Conservation (phyloP, 2,797 vertebrate species). For the Potorous gilbertii region DNA sequence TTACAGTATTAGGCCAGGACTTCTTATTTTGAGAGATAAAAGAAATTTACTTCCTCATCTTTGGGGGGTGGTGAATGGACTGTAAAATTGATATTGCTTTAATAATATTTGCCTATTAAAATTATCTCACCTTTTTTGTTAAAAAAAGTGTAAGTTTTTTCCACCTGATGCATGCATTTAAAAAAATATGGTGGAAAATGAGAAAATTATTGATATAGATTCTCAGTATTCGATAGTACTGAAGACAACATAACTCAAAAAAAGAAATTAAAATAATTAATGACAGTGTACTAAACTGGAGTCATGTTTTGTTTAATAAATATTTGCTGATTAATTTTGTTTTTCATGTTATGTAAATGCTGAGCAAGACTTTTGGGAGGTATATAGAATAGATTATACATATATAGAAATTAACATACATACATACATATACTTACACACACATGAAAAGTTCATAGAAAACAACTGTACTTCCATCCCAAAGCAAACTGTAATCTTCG, state of each 20-base stretch:
- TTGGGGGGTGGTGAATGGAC: background rate
- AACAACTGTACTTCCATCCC: background rate
- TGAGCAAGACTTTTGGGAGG: background rate
- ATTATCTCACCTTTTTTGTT: background rate
- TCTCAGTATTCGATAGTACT: background rate
- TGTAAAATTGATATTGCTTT: background rate
- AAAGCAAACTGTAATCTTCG: background rate
- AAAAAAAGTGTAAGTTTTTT: background rate
- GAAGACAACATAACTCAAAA: background rate
- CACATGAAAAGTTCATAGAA: background rate
- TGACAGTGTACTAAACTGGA: background rate
- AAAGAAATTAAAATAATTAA: background rate
- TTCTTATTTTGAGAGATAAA: constrained; percentile 43
- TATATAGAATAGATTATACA: background rate
- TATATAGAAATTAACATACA: no score
- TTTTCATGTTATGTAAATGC: background rate
- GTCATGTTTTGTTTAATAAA: background rate
- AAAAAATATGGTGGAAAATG: background rate
- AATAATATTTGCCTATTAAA: background rate
- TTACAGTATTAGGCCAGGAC: constrained; percentile 23
- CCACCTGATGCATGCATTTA: background rate
- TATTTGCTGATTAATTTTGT: background rate
- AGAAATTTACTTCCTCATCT: background rate
- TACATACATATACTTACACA: background rate
- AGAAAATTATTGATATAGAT: background rate